These are phyloP conservation scores for Troilus luridus DNA, from an alignment of 2,888 invertebrate species.

Conservation along the genomic window DNA sequence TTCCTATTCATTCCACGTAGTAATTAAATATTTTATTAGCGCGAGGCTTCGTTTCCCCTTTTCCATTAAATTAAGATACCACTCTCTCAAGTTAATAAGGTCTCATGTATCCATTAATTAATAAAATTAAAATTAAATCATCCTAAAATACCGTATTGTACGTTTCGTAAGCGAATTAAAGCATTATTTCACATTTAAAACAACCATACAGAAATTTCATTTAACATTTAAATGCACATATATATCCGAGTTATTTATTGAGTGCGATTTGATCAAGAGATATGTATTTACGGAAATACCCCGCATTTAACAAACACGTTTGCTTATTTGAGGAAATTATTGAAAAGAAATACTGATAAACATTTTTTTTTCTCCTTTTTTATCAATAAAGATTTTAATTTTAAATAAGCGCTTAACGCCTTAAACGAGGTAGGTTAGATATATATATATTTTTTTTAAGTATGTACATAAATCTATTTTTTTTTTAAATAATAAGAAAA, in stretches of 20 bases:
- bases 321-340: neutral
- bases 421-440: neutral
- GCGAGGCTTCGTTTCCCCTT: neutral
- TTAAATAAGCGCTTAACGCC: neutral
- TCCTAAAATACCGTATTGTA: neutral
- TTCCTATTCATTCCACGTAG: neutral
- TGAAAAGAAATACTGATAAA: neutral
- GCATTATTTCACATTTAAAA: neutral
- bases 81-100: neutral
- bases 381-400: neutral
- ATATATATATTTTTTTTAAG: neutral
- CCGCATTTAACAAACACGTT: neutral
- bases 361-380: neutral
- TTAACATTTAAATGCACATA: no score
- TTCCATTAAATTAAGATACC: neutral
- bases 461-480: no score
- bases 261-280: neutral
- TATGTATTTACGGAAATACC: neutral
- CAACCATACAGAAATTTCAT: no score
- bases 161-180: neutral
- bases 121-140: neutral
- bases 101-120: conserved; percentile 15
- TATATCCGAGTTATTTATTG: neutral
- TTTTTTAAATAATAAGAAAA: no score
- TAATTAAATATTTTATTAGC: conserved; percentile 8